phyloP scores from a whole-genome alignment of 1,140 invertebrate species.

The Antheraea pernyi region DNA sequence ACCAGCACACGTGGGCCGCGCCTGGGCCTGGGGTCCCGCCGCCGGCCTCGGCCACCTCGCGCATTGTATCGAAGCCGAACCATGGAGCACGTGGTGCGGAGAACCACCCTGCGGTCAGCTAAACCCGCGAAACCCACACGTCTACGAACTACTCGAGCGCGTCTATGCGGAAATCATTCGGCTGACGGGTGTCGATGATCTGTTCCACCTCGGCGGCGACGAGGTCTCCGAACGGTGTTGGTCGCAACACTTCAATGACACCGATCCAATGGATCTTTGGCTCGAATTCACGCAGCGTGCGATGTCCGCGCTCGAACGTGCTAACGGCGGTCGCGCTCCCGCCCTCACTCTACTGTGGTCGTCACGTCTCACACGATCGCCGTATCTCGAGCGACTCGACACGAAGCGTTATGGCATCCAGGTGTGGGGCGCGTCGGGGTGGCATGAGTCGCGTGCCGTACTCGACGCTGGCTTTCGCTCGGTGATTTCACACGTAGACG shows the following conservation, averaged over 20 bases:
- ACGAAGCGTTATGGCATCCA: conserved; percentile 80
- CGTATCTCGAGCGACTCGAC: conserved; percentile 84
- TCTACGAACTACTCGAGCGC: conserved; percentile 84
- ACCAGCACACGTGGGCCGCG: conserved; percentile 89
- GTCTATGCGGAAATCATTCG: conserved; percentile 85
- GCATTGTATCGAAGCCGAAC: conserved; percentile 87
- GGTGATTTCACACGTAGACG: conserved; percentile 91
- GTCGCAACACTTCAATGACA: conserved; percentile 86
- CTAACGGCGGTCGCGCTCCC: conserved; percentile 83
- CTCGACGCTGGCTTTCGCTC: conserved; percentile 86
- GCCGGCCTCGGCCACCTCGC: conserved; percentile 84
- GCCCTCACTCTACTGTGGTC: conserved; percentile 88
- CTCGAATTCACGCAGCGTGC: conserved; percentile 86
- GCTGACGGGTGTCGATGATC: conserved; percentile 82
- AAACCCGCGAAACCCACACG: conserved; percentile 88
- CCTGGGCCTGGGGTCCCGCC: conserved; percentile 88
- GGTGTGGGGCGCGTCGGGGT: conserved; percentile 88
- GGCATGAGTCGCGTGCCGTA: conserved; percentile 87
- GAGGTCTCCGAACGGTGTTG: conserved; percentile 87
- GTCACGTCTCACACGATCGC: conserved; percentile 86
- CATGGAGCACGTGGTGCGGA: conserved; percentile 88
- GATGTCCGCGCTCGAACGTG: conserved; percentile 80
- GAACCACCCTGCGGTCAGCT: conserved; percentile 92
- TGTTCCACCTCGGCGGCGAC: conserved; percentile 92
- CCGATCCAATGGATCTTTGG: conserved; percentile 88